These are phyloP conservation scores for Prunella fulvescens DNA, from an alignment of 2,113 vertebrate genomes.

Conservation along the genomic window DNA sequence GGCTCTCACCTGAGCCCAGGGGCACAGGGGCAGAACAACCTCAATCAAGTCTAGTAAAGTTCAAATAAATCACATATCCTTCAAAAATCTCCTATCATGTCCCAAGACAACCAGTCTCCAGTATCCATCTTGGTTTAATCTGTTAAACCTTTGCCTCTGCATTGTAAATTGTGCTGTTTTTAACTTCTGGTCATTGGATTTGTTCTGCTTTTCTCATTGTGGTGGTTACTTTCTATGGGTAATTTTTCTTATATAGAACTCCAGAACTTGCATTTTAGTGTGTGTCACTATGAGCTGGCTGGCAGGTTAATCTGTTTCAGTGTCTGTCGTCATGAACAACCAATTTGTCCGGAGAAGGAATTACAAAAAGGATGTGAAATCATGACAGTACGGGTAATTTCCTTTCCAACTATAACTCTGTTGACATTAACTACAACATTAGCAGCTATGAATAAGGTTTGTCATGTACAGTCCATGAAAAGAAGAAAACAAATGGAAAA, in stretches of 20 bases:
- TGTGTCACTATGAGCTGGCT: background rate
- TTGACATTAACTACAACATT: slow-evolving; percentile 34
- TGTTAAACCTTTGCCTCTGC: background rate
- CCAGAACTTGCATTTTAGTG: background rate
- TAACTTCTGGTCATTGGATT: background rate
- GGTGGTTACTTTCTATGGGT: background rate
- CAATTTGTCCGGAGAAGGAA: slow-evolving; percentile 9
- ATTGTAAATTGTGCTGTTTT: background rate
- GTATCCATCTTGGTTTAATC: background rate
- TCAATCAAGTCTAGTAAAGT: background rate
- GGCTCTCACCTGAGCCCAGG: background rate
- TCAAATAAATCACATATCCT: background rate
- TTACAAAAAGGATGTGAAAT: slow-evolving; percentile 47
- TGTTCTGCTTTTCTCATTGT: background rate
- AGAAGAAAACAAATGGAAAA: slow-evolving; percentile 47
- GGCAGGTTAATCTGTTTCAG: background rate
- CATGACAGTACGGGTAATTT: slow-evolving; percentile 8
- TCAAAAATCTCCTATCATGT: background rate
- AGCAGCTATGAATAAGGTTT: slow-evolving; percentile 37
- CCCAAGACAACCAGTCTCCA: background rate
- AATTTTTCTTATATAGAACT: background rate
- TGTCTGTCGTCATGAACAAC: background rate
- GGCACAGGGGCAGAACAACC: background rate
- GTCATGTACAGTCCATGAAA: background rate
- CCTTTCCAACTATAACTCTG: slow-evolving; percentile 35